A percentile compares a stretch with the other conserved stretches of the same genome.
These are phyloP conservation scores for Eupelmus urozonus DNA, from an alignment of 2,888 invertebrate genomes.

Conservation along the genomic window DNA sequence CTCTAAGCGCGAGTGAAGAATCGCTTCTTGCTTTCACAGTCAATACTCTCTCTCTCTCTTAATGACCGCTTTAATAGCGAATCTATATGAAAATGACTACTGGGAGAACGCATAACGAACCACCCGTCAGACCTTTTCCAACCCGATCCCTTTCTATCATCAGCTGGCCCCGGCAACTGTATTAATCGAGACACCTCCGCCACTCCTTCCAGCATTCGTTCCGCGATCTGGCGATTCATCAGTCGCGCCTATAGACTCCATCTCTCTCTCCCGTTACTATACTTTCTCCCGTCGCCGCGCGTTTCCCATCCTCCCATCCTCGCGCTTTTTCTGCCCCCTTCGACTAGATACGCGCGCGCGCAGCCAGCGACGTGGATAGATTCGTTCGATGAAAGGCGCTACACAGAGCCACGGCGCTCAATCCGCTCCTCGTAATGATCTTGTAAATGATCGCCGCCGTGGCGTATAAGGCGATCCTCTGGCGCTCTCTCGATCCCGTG, in stretches of 20 bases:
- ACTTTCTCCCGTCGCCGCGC: neutral
- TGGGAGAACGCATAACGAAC: too few relatives aligned
- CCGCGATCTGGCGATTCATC: too few relatives aligned
- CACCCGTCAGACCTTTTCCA: too few relatives aligned
- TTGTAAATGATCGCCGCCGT: constrained; percentile 61
- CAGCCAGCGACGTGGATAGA: constrained; percentile 43
- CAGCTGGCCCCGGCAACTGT: too few relatives aligned
- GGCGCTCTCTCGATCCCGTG: neutral
- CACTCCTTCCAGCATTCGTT: too few relatives aligned
- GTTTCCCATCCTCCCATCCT: neutral
- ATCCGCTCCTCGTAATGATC: constrained; percentile 61
- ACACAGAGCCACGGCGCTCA: constrained; percentile 32
- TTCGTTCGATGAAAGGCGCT: constrained; percentile 59
- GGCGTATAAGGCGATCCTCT: constrained; percentile 27
- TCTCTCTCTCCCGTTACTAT: constrained; percentile 7
- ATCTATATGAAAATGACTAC: too few relatives aligned
- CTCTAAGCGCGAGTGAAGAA: too few relatives aligned
- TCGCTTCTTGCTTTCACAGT: too few relatives aligned
- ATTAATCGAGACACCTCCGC: neutral
- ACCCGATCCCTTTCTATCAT: too few relatives aligned
- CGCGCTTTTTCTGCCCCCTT: neutral
- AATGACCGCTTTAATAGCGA: too few relatives aligned
- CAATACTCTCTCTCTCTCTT: too few relatives aligned
- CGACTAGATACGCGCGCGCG: constrained; percentile 3
- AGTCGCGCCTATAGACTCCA: neutral